Evolutionary conservation across 1,140 invertebrate genomes (phyloP), one percentile per base, ranked within the genome.

Genomic region (Colletes gigas): DNA sequence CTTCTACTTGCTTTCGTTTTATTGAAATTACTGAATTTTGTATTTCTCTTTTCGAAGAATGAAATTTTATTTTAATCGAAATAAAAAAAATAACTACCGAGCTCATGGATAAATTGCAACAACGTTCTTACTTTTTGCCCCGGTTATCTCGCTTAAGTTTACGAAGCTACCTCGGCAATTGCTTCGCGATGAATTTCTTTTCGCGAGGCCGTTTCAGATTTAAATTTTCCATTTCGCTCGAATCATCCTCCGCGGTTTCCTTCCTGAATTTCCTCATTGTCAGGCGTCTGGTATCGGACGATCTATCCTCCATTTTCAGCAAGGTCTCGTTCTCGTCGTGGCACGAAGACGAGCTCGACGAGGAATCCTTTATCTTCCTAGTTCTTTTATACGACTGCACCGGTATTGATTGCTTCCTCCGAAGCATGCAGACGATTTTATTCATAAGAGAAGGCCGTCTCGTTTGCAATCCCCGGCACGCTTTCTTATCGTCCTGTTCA

Each of bases 401-500:
- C 0, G 83, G 71, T 21, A 44, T 5, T 14, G 54, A 79, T 59
- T 72, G 54, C 59, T 75, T 82, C n/a, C 74, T 59, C 44, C 41
- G 59, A 14, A 84, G 79, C 84, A 88, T 88, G 7, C 80, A 50
- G 30, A 80, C 65, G 30, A 89, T 84, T 69, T 57, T 88, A 10
- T 84, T 70, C 70, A 89, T 83, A 21, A 89, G 63, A 21, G 88
- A 84, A 6, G 83, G 82, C 60, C 81, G 77, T 19, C 55, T 81
- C 54, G 47, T 66, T 62, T 8, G 62, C n/a, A 75, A 55, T 71
- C 63, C 59, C 10, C 19, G 66, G 12, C 55, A 55, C 10, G 55
- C 0, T 19, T 71, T 74, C 10, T 66, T 41, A 19, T 59, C 44
- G 3, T 62, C 54, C 74, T 85, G 15, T 30, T 44, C 7, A 59